Percentiles rank a stretch among this genome's conserved stretches.
phyloP scores from a whole-genome alignment of 2,113 vertebrate genomes.

The Thamnaconus septentrionalis region DNA sequence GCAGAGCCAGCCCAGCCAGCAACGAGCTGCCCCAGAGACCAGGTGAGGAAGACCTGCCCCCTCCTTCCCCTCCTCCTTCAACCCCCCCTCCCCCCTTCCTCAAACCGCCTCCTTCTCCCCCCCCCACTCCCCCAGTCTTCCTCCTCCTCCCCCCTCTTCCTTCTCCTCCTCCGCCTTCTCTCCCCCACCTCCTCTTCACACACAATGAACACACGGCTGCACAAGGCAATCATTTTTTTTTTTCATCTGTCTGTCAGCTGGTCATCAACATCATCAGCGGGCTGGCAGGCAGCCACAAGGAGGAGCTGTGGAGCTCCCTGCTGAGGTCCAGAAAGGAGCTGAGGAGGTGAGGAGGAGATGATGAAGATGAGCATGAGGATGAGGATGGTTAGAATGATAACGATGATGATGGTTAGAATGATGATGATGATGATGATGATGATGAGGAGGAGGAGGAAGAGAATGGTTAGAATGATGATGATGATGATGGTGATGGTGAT shows the following conservation, averaged over 20 bases:
- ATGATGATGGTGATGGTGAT: no score
- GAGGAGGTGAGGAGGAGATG: slow-evolving; percentile 74
- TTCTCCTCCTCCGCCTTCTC: neutral
- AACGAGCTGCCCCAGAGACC: slow-evolving; percentile 61
- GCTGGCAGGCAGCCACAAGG: slow-evolving; percentile 88
- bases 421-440: no score
- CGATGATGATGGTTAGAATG: no score
- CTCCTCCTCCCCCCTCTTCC: no score
- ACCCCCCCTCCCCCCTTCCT: neutral
- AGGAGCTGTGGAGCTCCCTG: slow-evolving; percentile 83
- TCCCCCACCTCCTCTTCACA: neutral
- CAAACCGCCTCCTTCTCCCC: neutral
- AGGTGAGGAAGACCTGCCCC: slow-evolving; percentile 74
- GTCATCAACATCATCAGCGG: slow-evolving; percentile 86
- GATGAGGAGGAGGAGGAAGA: no score
- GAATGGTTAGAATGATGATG: no score
- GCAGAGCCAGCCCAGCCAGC: slow-evolving; percentile 59
- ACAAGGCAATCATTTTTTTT: no score
- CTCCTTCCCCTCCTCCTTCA: neutral
- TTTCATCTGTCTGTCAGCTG: neutral
- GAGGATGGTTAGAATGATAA: no score
- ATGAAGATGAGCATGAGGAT: no score
- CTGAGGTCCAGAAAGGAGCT: slow-evolving; percentile 84
- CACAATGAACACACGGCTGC: no score
- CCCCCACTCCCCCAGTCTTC: neutral